These are phyloP conservation scores for Cossypha polioptera DNA, from an alignment of 2,797 vertebrate species.

Conservation along the genomic window DNA sequence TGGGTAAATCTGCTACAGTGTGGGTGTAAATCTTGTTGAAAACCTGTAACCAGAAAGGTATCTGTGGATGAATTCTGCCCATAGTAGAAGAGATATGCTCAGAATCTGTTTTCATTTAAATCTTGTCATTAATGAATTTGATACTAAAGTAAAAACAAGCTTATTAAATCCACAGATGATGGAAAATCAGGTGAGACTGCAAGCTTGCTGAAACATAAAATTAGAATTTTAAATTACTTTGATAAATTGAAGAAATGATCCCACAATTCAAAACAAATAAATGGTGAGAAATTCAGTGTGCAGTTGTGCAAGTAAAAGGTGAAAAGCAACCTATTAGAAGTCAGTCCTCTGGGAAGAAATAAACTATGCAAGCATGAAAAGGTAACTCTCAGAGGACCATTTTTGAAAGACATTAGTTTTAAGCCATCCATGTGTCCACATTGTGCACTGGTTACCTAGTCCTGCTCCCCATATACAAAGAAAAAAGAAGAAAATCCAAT, in stretches of 20 bases:
- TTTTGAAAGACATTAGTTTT: not conserved
- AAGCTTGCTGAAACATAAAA: not conserved
- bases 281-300: not conserved
- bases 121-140: not conserved
- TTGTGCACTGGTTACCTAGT: not conserved
- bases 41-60: not conserved
- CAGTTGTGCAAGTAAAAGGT: not conserved
- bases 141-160: not conserved
- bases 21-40: not conserved
- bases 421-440: not conserved
- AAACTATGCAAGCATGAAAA: not conserved
- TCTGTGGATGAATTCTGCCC: not conserved
- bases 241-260: not conserved
- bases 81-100: not conserved
- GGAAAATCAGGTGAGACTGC: not conserved
- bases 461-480: not conserved
- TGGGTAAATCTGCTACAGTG: not conserved
- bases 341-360: not conserved
- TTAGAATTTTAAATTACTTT: not conserved
- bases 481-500: not conserved
- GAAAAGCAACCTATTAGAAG: not conserved
- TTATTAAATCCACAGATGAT: not conserved
- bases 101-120: not conserved
- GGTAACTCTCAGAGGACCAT: not conserved
- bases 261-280: not conserved